Conservation (phyloP, 2,888 invertebrate genomes). For the Cephus rjabovi region DNA sequence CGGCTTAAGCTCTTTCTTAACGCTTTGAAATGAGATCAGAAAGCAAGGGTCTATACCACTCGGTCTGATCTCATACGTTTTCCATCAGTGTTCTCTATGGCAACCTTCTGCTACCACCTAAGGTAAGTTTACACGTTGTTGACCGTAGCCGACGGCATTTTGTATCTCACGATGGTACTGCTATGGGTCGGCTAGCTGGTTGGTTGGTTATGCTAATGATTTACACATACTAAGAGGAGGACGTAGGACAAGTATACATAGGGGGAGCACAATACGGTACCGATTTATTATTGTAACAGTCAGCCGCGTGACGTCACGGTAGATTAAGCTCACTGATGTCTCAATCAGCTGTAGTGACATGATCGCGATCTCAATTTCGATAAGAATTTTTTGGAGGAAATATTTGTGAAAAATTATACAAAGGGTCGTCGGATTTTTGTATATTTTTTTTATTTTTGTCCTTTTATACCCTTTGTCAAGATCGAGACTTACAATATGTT, state of each 20-base stretch:
- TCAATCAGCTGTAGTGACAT: conserved; percentile 26
- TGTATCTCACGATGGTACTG: conserved; percentile 10
- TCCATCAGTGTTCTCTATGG: neutral
- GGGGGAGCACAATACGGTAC: conserved; percentile 47
- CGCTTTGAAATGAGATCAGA: neutral
- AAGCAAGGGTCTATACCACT: neutral
- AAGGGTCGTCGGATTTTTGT: neutral
- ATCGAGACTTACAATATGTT: neutral
- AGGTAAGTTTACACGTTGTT: neutral
- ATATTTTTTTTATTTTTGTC: neutral
- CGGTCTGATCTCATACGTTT: neutral
- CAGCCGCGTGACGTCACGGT: conserved; percentile 51
- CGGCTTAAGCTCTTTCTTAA: neutral
- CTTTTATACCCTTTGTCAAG: neutral
- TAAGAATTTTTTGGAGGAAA: neutral
- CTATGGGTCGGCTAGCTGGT: conserved; percentile 14
- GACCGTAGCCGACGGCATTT: conserved; percentile 10
- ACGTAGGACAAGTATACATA: conserved; percentile 8
- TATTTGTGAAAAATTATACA: neutral
- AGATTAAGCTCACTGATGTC: conserved; percentile 41
- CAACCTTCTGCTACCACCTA: neutral
- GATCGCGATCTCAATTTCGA: conserved; percentile 40
- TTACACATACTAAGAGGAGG: neutral
- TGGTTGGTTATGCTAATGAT: conserved; percentile 59
- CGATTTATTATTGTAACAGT: conserved; percentile 58